Percentiles rank a stretch among this genome's conserved stretches.
Conservation (phyloP, 2,113 vertebrate species). For the Orthonyx spaldingii region DNA sequence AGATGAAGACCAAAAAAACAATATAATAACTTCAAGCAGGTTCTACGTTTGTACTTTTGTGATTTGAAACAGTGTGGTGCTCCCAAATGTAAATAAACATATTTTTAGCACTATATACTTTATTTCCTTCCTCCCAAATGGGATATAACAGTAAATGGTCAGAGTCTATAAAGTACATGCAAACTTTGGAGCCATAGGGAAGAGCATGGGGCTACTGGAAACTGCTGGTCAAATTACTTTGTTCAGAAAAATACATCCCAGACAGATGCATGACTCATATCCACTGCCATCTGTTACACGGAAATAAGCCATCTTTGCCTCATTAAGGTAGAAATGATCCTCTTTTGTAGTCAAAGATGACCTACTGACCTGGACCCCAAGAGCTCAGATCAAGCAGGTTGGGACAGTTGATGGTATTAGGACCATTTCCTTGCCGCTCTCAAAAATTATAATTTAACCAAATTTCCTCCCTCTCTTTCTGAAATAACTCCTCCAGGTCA, state of each 20-base stretch:
- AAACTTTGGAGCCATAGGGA: background rate
- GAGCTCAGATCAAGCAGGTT: background rate
- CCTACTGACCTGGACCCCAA: conserved; percentile 30
- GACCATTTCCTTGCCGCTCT: background rate
- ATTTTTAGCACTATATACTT: background rate
- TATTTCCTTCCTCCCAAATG: background rate
- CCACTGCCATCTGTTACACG: conserved; percentile 7
- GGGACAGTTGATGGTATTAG: background rate
- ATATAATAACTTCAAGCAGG: background rate
- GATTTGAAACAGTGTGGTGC: background rate
- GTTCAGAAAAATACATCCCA: background rate
- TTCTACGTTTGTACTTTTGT: background rate
- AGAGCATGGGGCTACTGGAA: background rate
- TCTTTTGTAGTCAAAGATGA: conserved; percentile 23
- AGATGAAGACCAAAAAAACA: background rate
- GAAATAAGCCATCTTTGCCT: conserved; percentile 54
- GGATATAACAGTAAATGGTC: background rate
- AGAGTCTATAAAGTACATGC: background rate
- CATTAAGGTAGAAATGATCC: conserved; percentile 47
- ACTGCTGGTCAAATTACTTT: background rate
- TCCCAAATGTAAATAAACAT: background rate
- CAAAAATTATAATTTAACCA: background rate
- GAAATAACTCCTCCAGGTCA: background rate
- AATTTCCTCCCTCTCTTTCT: background rate
- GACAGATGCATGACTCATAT: conserved; percentile 36